Evolutionary conservation across 2,888 invertebrate species (phyloP), one percentile per base, ranked within the genome.

Genomic region (Mactromeris polynyma): DNA sequence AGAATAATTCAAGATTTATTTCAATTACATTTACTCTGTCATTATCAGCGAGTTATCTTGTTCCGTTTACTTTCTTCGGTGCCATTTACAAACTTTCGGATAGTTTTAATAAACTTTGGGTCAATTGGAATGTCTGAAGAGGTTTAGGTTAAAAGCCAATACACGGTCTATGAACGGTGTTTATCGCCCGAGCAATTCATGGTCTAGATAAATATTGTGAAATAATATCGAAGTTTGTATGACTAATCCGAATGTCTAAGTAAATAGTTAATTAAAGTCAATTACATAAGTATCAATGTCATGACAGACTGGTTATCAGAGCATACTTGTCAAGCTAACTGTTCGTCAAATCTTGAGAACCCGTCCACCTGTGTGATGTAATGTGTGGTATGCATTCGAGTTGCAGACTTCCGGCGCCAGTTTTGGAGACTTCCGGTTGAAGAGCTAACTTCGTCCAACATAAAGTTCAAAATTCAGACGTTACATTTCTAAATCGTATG

Each of bases 221-320:
- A 77, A 40, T 84, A 54, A 54, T 78, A 46, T 77, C 58, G 1
- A 78, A 21, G 84, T 84, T 84, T 78, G 36, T 38, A 78, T 51
- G 42, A 38, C 78, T 84, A 84, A 84, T 78, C 84, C 78, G 26
- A 33, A 36, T n/a, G 54, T 84, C 78, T 78, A 31, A 78, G 78
- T 84, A 84, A 84, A 84, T 84, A 84, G 78, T 84, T 77, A 84
- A 84, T 84, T 84, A 54, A 84, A 77, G 51, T 54, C 78, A 84
- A 84, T 84, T 77, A 83, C 83, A 77, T 51, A 83, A 83, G 83
- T 83, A 77, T 77, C 83, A 83, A 83, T 83, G 73, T 83, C 69
- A 77, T 73, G 46, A 38, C 40, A 42, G 42, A 33, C 36, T 83
- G 33, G 33, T 64, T 83, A 77, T 77, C 33, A 7, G 7, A 42